phyloP scores from a whole-genome alignment of 2,113 vertebrate genomes.

The Ctenodactylus gundi region DNA sequence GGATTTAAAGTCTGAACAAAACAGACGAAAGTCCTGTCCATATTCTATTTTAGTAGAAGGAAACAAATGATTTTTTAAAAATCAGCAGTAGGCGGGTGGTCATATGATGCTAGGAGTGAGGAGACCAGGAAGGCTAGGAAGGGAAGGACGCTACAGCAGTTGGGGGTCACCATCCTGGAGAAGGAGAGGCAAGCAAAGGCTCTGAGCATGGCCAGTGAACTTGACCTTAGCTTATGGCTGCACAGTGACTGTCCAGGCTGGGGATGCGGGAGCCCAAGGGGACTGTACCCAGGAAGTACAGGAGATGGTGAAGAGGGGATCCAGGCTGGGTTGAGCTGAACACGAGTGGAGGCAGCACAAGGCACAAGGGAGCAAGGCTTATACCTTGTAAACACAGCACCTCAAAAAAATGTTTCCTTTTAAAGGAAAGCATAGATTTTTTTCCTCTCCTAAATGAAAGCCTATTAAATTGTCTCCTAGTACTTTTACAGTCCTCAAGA shows the following conservation, averaged over 20 bases:
- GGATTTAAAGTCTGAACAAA: neutral
- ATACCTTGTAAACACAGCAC: too few relatives aligned
- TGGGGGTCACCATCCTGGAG: rapidly evolving
- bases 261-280: neutral
- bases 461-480: neutral
- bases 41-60: neutral
- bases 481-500: neutral
- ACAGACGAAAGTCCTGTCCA: neutral
- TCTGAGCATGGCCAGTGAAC: neutral
- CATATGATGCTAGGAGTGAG: rapidly evolving
- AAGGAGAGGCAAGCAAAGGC: neutral
- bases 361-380: too few relatives aligned
- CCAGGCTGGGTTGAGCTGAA: rapidly evolving
- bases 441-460: too few relatives aligned
- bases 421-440: neutral
- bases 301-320: neutral
- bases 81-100: rapidly evolving
- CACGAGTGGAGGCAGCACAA: neutral
- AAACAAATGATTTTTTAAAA: neutral
- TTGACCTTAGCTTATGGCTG: rapidly evolving
- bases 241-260: neutral
- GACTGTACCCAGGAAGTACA: too few relatives aligned
- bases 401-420: neutral
- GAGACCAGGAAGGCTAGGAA: rapidly evolving
- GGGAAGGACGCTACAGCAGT: too few relatives aligned